Evolutionary conservation across 2,888 invertebrate genomes (phyloP).

Genomic region (Conomelus anceps): DNA sequence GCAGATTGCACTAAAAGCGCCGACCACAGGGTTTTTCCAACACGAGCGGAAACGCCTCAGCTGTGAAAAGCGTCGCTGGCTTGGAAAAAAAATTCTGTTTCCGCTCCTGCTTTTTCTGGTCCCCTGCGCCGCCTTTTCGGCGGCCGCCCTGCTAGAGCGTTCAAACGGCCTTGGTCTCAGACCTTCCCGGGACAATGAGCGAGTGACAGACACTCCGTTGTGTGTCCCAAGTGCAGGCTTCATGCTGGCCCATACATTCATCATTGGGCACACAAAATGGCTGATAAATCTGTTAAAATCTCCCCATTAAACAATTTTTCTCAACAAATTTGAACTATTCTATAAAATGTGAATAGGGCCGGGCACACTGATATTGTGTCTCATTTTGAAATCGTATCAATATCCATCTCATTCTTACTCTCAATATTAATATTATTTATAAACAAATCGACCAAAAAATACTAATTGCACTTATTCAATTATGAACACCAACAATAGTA

Average conservation of each 20-base stretch:
- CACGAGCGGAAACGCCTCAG: conserved; percentile 43
- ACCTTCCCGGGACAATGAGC: conserved; percentile 61
- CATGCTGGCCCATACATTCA: conserved; percentile 50
- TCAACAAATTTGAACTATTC: too few relatives aligned
- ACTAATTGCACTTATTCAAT: too few relatives aligned
- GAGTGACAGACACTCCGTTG: conserved; percentile 49
- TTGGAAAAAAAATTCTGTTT: conserved; percentile 37
- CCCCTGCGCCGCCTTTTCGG: conserved; percentile 57
- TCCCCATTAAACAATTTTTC: too few relatives aligned
- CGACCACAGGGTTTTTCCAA: conserved; percentile 65
- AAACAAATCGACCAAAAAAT: too few relatives aligned
- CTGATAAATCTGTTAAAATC: too few relatives aligned
- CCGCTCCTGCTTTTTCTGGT: conserved; percentile 61
- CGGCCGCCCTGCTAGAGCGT: conserved; percentile 65
- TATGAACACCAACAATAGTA: too few relatives aligned
- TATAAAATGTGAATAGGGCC: too few relatives aligned
- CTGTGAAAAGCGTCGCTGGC: conserved; percentile 47
- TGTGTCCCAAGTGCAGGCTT: conserved; percentile 71
- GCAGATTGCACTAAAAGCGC: conserved; percentile 72
- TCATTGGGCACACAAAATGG: neutral
- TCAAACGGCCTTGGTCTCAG: conserved; percentile 59
- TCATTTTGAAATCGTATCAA: too few relatives aligned
- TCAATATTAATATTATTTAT: too few relatives aligned
- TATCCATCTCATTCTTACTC: too few relatives aligned
- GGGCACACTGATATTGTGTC: too few relatives aligned